Evolutionary conservation across 2,888 invertebrate genomes (phyloP).

Genomic region (Sturmia bella): DNA sequence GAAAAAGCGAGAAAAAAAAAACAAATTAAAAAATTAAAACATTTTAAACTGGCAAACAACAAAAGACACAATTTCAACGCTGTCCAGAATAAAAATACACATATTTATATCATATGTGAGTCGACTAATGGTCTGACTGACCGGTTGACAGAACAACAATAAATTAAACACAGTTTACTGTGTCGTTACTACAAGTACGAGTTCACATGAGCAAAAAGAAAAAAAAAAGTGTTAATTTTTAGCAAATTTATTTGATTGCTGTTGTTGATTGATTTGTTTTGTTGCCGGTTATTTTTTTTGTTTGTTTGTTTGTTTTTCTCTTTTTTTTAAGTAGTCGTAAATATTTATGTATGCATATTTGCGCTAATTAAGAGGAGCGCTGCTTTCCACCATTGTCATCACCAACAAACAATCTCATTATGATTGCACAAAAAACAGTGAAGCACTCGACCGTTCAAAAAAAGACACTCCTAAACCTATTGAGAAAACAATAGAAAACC

Average conservation of each 20-base stretch:
- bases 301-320: background rate
- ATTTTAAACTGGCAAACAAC: constrained; percentile 35
- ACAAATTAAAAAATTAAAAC: constrained; percentile 6
- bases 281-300: background rate
- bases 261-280: constrained; percentile 58
- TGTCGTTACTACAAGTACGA: constrained; percentile 3
- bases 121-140: constrained; percentile 34
- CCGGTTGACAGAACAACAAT: constrained; percentile 45
- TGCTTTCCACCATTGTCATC: constrained; percentile 29
- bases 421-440: background rate
- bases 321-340: constrained; percentile 35
- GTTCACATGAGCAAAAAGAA: constrained; percentile 6
- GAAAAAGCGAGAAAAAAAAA: constrained; percentile 18
- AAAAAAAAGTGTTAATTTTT: constrained; percentile 53
- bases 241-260: constrained; percentile 51
- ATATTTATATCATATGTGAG: constrained; percentile 2
- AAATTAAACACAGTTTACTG: constrained; percentile 35
- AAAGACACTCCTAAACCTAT: constrained; percentile 17
- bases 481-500: constrained; percentile 26
- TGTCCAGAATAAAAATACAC: constrained; percentile 5
- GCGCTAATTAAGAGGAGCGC: constrained; percentile 52
- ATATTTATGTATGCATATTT: constrained; percentile 48
- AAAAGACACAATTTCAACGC: constrained; percentile 17
- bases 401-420: constrained; percentile 12
- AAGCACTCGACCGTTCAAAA: no score